Evolutionary conservation across 2,113 vertebrate genomes (phyloP).

Genomic region (Ictalurus furcatus): DNA sequence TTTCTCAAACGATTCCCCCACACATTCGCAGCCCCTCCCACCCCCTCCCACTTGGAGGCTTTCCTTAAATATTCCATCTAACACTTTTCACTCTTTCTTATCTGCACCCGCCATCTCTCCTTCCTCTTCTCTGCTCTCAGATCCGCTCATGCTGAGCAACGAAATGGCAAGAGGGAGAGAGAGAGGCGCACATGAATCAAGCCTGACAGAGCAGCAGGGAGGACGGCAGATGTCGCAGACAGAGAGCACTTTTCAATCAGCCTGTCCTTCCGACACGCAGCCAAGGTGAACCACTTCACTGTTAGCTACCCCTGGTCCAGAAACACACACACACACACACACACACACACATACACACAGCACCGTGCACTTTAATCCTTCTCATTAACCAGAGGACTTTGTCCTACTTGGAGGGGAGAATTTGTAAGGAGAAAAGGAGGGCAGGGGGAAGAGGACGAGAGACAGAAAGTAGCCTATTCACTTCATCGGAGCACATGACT

Average conservation of each 20-base stretch:
- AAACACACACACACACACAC: constrained; percentile 20
- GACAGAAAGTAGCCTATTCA: constrained; percentile 2
- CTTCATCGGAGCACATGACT: constrained; percentile 19
- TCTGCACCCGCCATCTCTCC: constrained; percentile 32
- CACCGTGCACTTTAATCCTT: constrained; percentile 61
- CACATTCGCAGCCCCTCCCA: not conserved
- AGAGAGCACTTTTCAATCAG: constrained; percentile 82
- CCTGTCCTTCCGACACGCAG: constrained; percentile 73
- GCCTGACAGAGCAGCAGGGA: constrained; percentile 77
- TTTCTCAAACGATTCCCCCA: not conserved
- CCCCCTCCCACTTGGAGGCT: constrained; percentile 28
- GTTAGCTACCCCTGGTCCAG: constrained; percentile 46
- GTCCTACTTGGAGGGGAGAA: constrained; percentile 45
- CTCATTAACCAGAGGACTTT: constrained; percentile 65
- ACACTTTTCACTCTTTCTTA: constrained; percentile 52
- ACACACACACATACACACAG: constrained; percentile 49
- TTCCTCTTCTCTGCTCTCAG: constrained; percentile 38
- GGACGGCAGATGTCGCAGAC: constrained; percentile 77
- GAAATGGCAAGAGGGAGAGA: constrained; percentile 53
- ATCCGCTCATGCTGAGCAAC: constrained; percentile 60
- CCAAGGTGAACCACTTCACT: constrained; percentile 76
- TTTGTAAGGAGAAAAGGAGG: constrained; percentile 33
- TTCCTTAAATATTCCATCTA: constrained; percentile 46
- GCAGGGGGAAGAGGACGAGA: not conserved
- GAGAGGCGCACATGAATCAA: constrained; percentile 77